Conservation (phyloP, 2,113 vertebrate genomes). For the Diadophis punctatus region DNA sequence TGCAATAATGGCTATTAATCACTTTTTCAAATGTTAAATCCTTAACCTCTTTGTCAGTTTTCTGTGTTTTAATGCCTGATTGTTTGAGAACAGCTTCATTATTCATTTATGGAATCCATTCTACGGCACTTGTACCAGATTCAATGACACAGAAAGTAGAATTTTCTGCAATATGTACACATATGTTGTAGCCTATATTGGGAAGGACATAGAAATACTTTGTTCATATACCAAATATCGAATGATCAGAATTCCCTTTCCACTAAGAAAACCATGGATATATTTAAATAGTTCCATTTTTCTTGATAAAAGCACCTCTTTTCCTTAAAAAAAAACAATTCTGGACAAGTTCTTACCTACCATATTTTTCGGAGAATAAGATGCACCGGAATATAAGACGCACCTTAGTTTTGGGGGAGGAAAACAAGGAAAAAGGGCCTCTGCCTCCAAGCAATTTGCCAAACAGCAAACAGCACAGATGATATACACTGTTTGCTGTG, state of each 20-base stretch:
- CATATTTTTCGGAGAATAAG: no score
- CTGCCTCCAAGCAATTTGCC: no score
- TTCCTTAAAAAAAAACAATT: not conserved
- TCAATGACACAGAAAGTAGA: conserved; percentile 21
- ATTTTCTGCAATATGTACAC: not conserved
- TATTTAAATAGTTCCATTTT: not conserved
- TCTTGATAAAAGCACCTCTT: not conserved
- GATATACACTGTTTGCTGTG: no score
- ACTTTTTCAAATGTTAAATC: conserved; percentile 62
- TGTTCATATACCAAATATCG: not conserved
- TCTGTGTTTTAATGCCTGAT: conserved; percentile 47
- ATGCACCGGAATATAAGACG: no score
- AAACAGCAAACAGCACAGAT: no score
- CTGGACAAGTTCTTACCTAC: not conserved
- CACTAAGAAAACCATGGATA: not conserved
- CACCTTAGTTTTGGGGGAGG: no score
- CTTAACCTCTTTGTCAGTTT: conserved; percentile 45
- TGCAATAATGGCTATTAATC: conserved; percentile 60
- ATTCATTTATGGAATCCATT: conserved; percentile 41
- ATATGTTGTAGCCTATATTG: not conserved
- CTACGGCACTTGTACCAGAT: conserved; percentile 32
- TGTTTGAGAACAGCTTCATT: conserved; percentile 39
- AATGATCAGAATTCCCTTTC: not conserved
- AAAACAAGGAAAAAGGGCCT: no score
- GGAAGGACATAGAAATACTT: not conserved